These are phyloP conservation scores for Chamaetylas fuelleborni DNA, from an alignment of 2,113 vertebrate species.

Conservation along the genomic window DNA sequence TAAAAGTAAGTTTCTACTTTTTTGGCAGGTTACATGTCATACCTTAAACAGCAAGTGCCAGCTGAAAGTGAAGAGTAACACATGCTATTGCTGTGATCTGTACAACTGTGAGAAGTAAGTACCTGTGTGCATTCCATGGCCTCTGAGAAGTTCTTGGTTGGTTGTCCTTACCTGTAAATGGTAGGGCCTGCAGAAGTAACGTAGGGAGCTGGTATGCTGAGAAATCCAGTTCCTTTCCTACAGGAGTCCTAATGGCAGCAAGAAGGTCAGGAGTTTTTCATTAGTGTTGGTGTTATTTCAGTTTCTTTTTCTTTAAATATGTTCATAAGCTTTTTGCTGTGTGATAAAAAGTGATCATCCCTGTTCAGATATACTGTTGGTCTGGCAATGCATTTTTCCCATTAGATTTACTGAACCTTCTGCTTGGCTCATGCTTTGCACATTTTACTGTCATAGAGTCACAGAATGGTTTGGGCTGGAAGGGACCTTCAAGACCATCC, in stretches of 20 bases:
- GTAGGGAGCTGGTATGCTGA: background rate
- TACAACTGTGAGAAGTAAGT: slow-evolving; percentile 88
- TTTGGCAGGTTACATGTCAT: slow-evolving; percentile 83
- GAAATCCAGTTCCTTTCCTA: background rate
- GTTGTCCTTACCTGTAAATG: background rate
- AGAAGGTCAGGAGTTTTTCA: background rate
- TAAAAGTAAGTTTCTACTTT: background rate
- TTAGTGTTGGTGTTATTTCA: background rate
- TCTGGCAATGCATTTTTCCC: background rate
- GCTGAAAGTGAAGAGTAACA: slow-evolving; percentile 86
- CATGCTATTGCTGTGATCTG: slow-evolving; percentile 95
- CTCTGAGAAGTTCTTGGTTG: background rate
- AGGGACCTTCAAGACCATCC: background rate
- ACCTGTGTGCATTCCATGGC: background rate
- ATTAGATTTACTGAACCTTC: background rate
- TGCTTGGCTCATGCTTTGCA: background rate
- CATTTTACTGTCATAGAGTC: background rate
- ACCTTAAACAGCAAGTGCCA: slow-evolving; percentile 76
- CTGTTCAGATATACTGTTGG: background rate
- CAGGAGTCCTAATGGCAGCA: background rate
- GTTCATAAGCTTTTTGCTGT: background rate
- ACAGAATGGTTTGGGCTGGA: background rate
- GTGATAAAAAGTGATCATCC: background rate
- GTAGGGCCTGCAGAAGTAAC: background rate
- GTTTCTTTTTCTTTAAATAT: background rate